Percentiles rank a stretch among this genome's conserved stretches.
phyloP scores from a whole-genome alignment of 2,888 invertebrate genomes.

The Alsophila aescularia region DNA sequence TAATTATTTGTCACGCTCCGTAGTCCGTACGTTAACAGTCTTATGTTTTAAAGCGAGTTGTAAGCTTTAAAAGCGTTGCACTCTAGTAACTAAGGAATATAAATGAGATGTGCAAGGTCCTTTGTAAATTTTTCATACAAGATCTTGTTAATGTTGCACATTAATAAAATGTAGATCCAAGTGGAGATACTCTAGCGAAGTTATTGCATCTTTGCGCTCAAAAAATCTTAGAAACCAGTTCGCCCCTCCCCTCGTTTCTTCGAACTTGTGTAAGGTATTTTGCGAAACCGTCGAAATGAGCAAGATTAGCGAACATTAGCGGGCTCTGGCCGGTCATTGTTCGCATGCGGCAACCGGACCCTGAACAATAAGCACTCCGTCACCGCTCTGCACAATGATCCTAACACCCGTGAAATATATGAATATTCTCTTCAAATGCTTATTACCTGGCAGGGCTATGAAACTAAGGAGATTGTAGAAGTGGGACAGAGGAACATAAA shows the following conservation, averaged over 20 bases:
- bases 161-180: background rate
- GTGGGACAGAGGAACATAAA: constrained; percentile 34
- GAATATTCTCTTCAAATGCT: constrained; percentile 49
- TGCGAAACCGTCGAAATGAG: constrained; percentile 32
- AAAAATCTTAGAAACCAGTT: background rate
- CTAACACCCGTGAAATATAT: constrained; percentile 51
- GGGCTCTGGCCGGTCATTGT: constrained; percentile 40
- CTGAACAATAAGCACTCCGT: constrained; percentile 47
- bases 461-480: constrained; percentile 39
- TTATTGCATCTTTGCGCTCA: background rate
- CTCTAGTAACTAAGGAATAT: background rate
- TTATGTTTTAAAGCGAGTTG: constrained; percentile 13
- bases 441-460: constrained; percentile 25
- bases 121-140: background rate
- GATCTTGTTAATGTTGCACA: background rate
- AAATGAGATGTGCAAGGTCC: background rate
- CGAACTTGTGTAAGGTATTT: constrained; percentile 12
- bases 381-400: constrained; percentile 41
- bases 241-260: background rate
- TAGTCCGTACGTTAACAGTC: constrained; percentile 14
- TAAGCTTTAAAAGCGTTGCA: constrained; percentile 12
- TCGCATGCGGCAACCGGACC: constrained; percentile 32
- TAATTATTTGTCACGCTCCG: constrained; percentile 48
- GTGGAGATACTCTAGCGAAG: background rate
- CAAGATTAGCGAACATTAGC: constrained; percentile 34